phyloP scores from a whole-genome alignment of 2,797 vertebrate species.

The Vireo griseus region DNA sequence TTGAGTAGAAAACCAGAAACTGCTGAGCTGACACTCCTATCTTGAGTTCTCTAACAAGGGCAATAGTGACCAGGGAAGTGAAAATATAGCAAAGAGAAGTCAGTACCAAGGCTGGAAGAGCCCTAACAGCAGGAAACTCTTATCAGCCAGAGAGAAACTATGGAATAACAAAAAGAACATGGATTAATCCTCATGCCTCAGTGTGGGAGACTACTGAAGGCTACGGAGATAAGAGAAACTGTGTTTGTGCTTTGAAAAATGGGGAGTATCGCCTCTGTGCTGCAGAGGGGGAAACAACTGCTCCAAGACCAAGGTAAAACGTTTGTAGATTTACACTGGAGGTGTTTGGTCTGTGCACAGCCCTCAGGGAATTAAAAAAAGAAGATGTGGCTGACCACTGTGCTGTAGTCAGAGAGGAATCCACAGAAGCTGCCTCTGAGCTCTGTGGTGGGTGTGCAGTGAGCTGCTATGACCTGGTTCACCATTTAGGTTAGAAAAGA shows the following conservation, averaged over 20 bases:
- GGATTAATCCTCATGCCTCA: neutral
- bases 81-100: neutral
- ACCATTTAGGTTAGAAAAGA: neutral
- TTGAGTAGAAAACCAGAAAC: neutral
- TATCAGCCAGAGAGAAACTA: slow-evolving; percentile 12
- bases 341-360: neutral
- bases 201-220: neutral
- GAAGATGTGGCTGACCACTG: neutral
- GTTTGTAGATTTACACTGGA: neutral
- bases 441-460: neutral
- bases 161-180: neutral
- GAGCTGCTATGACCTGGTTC: neutral
- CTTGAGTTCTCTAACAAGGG: neutral
- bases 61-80: neutral
- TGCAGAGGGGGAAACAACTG: neutral
- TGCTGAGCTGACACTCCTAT: neutral
- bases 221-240: slow-evolving; percentile 9
- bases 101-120: neutral
- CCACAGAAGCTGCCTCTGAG: neutral
- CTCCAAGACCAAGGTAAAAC: neutral
- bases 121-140: neutral
- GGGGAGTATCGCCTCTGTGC: neutral
- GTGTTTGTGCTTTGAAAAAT: slow-evolving; percentile 11
- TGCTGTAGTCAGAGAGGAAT: neutral
- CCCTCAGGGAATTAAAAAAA: neutral